These are phyloP conservation scores for Mesembrinibis cayennensis DNA, from an alignment of 2,113 vertebrate genomes.

Conservation along the genomic window DNA sequence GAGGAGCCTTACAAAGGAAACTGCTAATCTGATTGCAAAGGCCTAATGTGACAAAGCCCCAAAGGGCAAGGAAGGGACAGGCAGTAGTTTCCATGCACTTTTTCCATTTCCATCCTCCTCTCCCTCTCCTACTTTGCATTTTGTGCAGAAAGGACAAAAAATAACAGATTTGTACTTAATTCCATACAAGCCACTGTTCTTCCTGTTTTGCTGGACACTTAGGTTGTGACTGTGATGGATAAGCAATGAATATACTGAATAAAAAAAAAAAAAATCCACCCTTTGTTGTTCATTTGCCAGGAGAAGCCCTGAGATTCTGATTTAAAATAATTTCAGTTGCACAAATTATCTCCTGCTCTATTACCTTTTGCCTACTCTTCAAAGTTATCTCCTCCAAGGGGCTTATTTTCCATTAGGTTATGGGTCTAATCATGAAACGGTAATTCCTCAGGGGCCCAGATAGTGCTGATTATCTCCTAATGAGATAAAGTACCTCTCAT, in stretches of 20 bases:
- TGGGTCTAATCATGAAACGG: neutral
- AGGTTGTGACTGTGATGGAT: neutral
- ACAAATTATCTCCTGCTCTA: neutral
- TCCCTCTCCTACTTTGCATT: neutral
- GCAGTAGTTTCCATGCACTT: neutral
- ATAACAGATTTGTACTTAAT: neutral
- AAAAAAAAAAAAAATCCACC: neutral
- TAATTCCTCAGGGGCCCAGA: neutral
- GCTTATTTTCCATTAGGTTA: neutral
- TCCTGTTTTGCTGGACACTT: neutral
- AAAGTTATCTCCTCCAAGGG: neutral
- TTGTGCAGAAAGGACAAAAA: neutral
- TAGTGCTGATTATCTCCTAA: conserved; percentile 18
- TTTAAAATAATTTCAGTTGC: neutral
- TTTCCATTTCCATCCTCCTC: neutral
- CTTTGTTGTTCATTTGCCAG: neutral
- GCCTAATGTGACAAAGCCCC: neutral
- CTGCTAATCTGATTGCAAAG: conserved; percentile 3
- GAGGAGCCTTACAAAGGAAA: conserved; percentile 1
- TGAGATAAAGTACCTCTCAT: neutral
- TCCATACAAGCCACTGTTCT: neutral
- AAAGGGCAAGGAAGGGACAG: neutral
- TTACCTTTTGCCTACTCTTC: neutral
- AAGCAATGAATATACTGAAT: neutral
- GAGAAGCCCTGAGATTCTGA: neutral